phyloP scores from a whole-genome alignment of 2,797 vertebrate genomes.

The Phataginus tetradactyla region DNA sequence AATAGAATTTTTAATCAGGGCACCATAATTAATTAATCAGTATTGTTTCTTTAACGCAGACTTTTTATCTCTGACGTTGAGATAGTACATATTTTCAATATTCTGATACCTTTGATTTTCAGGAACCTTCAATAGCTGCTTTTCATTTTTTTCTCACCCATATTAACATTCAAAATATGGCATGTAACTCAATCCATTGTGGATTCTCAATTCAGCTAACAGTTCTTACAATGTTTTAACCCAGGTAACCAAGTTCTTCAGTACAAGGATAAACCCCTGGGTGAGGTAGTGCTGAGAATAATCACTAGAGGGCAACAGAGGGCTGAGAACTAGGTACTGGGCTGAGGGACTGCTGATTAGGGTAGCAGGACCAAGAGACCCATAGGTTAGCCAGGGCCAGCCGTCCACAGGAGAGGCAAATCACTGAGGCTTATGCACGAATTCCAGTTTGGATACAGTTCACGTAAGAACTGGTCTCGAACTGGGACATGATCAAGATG shows the following conservation, averaged over 20 bases:
- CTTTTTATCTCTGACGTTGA: not conserved
- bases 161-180: not conserved
- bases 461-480: not conserved
- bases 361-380: not conserved
- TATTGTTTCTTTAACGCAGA: not conserved
- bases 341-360: not conserved
- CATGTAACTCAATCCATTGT: not conserved
- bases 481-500: not conserved
- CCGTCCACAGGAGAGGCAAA: not conserved
- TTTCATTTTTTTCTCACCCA: not conserved
- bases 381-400: not conserved
- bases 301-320: conserved; percentile 72
- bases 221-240: not conserved
- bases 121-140: not conserved
- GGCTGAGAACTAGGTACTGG: not conserved
- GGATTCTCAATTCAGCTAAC: not conserved
- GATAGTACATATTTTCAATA: not conserved
- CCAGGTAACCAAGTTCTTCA: not conserved
- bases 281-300: not conserved
- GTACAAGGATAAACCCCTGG: not conserved
- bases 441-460: not conserved
- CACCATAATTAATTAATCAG: not conserved
- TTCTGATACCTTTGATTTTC: not conserved
- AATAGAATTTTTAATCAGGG: not conserved
- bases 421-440: not conserved